Evolutionary conservation across 1,140 invertebrate species (phyloP).

Genomic region (Harpegnathos saltator): DNA sequence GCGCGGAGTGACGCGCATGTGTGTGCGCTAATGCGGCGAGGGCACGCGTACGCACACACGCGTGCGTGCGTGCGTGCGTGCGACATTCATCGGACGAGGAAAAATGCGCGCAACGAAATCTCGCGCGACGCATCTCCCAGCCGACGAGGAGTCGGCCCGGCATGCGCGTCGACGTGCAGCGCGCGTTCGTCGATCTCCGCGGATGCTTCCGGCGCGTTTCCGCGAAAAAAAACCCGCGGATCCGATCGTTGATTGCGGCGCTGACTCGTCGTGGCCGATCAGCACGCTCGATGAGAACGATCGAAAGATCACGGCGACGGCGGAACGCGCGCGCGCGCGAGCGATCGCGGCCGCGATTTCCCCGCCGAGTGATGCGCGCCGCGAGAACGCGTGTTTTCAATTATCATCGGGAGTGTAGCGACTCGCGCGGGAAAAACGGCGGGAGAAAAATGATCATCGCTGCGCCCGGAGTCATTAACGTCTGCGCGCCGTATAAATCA

Average conservation of each 20-base stretch:
- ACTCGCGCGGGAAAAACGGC: background rate
- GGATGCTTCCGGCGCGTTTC: slow-evolving; percentile 16
- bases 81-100: no score
- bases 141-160: no score
- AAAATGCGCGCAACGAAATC: no score
- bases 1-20: slow-evolving; percentile 77
- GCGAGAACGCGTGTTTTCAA: slow-evolving; percentile 26
- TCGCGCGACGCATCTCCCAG: no score
- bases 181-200: slow-evolving; percentile 40
- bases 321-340: background rate
- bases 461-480: slow-evolving; percentile 32
- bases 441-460: slow-evolving; percentile 8
- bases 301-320: background rate
- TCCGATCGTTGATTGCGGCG: slow-evolving; percentile 34
- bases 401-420: slow-evolving; percentile 30
- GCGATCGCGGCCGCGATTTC: slow-evolving; percentile 5
- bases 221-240: background rate
- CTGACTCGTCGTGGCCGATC: background rate
- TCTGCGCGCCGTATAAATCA: slow-evolving; percentile 39
- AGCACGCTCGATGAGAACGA: slow-evolving; percentile 8
- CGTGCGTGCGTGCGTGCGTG: slow-evolving; percentile 42
- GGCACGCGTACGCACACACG: background rate
- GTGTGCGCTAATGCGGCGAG: slow-evolving; percentile 67
- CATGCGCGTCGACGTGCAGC: slow-evolving; percentile 10
- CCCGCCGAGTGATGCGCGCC: slow-evolving; percentile 23